These are phyloP conservation scores for Euglossa dilemma DNA, from an alignment of 1,140 invertebrate species.

Conservation along the genomic window DNA sequence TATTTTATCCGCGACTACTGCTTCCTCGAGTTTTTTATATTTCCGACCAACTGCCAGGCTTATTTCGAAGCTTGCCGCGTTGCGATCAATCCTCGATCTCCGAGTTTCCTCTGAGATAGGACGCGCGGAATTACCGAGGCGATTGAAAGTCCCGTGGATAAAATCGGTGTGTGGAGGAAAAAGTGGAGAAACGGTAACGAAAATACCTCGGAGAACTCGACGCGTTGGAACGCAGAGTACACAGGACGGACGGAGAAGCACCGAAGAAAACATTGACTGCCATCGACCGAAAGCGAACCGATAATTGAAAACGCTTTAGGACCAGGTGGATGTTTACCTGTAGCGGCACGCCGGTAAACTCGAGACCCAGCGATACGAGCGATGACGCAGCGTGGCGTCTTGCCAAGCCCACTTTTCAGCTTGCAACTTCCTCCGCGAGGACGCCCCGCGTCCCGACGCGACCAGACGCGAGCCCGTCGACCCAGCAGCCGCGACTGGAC, in stretches of 20 bases:
- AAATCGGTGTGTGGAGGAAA: too few species aligned
- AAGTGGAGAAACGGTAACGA: too few species aligned
- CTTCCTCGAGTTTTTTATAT: slow-evolving; percentile 21
- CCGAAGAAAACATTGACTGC: background rate
- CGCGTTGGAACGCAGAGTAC: background rate
- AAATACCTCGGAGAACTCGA: background rate
- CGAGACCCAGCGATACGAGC: slow-evolving; percentile 45
- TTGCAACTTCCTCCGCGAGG: slow-evolving; percentile 34
- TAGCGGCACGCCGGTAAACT: slow-evolving; percentile 55
- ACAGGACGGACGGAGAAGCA: background rate
- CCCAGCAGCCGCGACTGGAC: too few species aligned
- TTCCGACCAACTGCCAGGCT: background rate
- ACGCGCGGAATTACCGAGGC: background rate
- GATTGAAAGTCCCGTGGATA: background rate
- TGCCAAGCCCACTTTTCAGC: slow-evolving; percentile 55
- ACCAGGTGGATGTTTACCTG: slow-evolving; percentile 71
- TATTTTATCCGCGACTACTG: background rate
- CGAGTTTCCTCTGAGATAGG: background rate
- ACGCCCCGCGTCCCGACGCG: slow-evolving; percentile 9
- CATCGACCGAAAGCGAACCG: slow-evolving; percentile 10
- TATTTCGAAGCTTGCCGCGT: background rate
- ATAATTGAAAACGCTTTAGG: slow-evolving; percentile 69
- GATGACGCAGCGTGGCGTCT: slow-evolving; percentile 59
- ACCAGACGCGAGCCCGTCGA: background rate
- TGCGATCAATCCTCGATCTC: background rate